A percentile compares a stretch with the other conserved stretches of the same genome.
phyloP scores from a whole-genome alignment of 2,888 invertebrate species.

The Oligia strigilis region DNA sequence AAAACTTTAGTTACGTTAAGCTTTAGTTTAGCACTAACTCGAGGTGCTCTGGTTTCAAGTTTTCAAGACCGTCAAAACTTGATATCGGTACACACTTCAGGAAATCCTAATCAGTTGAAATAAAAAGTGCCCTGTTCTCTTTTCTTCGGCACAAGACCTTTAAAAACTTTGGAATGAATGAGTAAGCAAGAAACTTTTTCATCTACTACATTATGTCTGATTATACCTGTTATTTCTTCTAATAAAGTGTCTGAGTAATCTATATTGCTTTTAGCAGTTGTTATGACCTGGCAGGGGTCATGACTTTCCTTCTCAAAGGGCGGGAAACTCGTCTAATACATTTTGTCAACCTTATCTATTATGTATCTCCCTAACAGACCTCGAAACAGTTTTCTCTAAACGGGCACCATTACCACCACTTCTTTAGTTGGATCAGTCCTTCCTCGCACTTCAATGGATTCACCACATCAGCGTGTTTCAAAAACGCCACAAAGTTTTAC shows the following conservation, averaged over 20 bases:
- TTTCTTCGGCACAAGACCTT: slow-evolving; percentile 32
- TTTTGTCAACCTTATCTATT: slow-evolving; percentile 71
- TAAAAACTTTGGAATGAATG: slow-evolving; percentile 36
- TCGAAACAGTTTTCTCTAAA: slow-evolving; percentile 59
- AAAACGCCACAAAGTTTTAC: slow-evolving; percentile 64
- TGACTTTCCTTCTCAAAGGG: slow-evolving; percentile 64
- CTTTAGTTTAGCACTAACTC: slow-evolving; percentile 7
- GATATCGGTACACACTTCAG: slow-evolving; percentile 39
- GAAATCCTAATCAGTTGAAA: slow-evolving; percentile 30
- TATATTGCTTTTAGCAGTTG: slow-evolving; percentile 62
- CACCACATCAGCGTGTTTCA: slow-evolving; percentile 35
- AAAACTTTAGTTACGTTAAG: slow-evolving; percentile 3
- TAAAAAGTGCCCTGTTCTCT: slow-evolving; percentile 32
- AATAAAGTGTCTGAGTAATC: slow-evolving; percentile 49
- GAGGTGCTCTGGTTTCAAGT: slow-evolving; percentile 16
- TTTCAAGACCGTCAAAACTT: slow-evolving; percentile 45
- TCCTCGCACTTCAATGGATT: slow-evolving; percentile 32
- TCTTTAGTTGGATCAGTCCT: slow-evolving; percentile 29
- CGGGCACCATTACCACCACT: slow-evolving; percentile 45
- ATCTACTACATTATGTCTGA: slow-evolving; percentile 45
- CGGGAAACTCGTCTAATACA: slow-evolving; percentile 65
- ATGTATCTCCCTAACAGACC: slow-evolving; percentile 61
- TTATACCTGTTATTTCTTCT: slow-evolving; percentile 56
- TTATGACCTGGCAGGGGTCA: slow-evolving; percentile 64
- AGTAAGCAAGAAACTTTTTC: slow-evolving; percentile 48